Percentiles rank a stretch among this genome's conserved stretches.
phyloP scores from a whole-genome alignment of 2,113 vertebrate genomes.

The Vimba vimba region DNA sequence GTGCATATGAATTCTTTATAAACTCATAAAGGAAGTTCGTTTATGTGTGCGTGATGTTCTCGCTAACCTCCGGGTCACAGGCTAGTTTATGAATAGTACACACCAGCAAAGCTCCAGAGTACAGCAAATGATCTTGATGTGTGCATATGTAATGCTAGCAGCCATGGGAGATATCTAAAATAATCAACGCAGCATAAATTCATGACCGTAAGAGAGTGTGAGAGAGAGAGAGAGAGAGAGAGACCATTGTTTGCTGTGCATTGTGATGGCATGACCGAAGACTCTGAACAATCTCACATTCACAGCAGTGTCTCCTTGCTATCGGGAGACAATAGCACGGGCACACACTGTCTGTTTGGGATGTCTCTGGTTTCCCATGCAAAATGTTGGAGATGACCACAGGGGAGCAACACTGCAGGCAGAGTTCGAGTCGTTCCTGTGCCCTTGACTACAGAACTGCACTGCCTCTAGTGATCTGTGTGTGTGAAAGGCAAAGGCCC shows the following conservation, averaged over 20 bases:
- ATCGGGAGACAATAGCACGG: constrained; percentile 15
- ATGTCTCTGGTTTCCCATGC: constrained; percentile 51
- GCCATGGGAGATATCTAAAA: constrained; percentile 18
- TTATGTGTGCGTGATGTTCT: neutral
- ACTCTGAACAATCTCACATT: constrained; percentile 31
- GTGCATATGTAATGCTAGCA: constrained; percentile 25
- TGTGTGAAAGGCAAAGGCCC: constrained; percentile 21
- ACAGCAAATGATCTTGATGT: constrained; percentile 20
- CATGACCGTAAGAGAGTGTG: neutral
- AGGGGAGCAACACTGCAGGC: constrained; percentile 45
- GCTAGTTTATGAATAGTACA: neutral
- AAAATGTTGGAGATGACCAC: constrained; percentile 51
- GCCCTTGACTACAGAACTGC: constrained; percentile 53
- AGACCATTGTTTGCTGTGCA: neutral
- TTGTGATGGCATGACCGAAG: constrained; percentile 12
- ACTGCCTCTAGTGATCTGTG: constrained; percentile 11
- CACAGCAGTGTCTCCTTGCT: constrained; percentile 32
- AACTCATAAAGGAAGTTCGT: constrained; percentile 17
- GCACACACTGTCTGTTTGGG: constrained; percentile 17
- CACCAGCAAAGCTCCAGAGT: constrained; percentile 17
- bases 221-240: neutral
- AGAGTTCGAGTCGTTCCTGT: constrained; percentile 46
- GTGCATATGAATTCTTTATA: constrained; percentile 7
- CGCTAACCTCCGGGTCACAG: constrained; percentile 24
- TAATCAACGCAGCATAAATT: constrained; percentile 21